phyloP scores from a whole-genome alignment of 2,888 invertebrate species.

The Eutolmus rufibarbis region DNA sequence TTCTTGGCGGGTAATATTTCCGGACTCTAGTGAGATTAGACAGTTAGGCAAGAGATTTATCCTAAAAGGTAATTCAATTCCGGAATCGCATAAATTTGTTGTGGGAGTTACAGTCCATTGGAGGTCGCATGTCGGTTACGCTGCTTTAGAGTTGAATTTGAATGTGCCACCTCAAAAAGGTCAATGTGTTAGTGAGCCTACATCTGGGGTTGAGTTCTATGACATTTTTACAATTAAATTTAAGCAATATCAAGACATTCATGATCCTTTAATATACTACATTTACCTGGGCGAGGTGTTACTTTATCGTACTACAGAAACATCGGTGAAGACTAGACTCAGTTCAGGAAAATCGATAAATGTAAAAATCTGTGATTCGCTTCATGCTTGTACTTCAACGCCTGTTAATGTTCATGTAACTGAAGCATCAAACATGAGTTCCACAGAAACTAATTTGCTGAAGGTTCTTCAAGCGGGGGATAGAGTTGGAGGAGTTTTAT shows the following conservation, averaged over 20 bases:
- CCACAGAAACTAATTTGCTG: background rate
- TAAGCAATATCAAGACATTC: background rate
- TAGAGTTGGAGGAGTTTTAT: background rate
- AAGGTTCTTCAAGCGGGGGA: background rate
- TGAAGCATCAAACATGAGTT: background rate
- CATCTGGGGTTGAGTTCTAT: slow-evolving; percentile 26
- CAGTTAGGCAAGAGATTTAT: slow-evolving; percentile 9
- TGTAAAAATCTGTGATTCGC: slow-evolving; percentile 1
- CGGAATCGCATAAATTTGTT: background rate
- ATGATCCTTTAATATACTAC: slow-evolving; percentile 23
- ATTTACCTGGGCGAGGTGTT: slow-evolving; percentile 12
- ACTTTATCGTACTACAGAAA: background rate
- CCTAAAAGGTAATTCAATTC: background rate
- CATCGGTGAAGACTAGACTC: slow-evolving; percentile 11
- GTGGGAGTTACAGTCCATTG: background rate
- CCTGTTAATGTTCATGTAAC: background rate
- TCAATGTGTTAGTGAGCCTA: slow-evolving; percentile 26
- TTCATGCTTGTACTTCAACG: background rate
- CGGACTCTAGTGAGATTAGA: background rate
- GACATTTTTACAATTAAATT: slow-evolving; percentile 40
- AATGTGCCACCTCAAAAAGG: slow-evolving; percentile 16
- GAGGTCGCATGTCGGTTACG: background rate
- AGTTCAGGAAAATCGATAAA: background rate
- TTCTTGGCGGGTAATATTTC: background rate
- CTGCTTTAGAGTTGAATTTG: background rate